Conservation (phyloP, 2,888 invertebrate species). For the Scaptomyza tumidula region DNA sequence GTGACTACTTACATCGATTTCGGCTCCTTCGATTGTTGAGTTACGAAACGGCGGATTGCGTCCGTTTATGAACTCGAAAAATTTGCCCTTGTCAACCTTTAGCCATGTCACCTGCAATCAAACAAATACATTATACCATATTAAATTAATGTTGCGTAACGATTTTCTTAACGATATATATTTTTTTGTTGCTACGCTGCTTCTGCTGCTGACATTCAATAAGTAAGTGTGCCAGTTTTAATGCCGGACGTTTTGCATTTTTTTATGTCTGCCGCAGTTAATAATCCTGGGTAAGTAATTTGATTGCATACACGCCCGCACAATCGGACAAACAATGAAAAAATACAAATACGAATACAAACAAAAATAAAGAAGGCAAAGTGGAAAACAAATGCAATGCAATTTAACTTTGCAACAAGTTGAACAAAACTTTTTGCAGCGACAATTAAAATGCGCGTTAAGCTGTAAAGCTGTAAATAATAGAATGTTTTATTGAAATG, state of each 20-base stretch:
- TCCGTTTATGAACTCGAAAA: slow-evolving; percentile 92
- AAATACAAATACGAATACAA: slow-evolving; percentile 1
- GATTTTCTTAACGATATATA: neutral
- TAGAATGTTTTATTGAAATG: slow-evolving; percentile 69
- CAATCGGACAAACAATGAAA: slow-evolving; percentile 5
- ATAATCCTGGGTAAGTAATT: slow-evolving; percentile 17
- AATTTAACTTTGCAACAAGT: slow-evolving; percentile 75
- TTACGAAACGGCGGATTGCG: slow-evolving; percentile 90
- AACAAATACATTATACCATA: slow-evolving; percentile 36
- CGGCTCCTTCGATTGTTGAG: slow-evolving; percentile 89
- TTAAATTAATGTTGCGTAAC: slow-evolving; percentile 39
- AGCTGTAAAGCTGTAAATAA: slow-evolving; percentile 72
- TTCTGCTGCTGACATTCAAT: slow-evolving; percentile 71
- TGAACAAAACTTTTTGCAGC: slow-evolving; percentile 50
- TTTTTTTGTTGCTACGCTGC: slow-evolving; percentile 24
- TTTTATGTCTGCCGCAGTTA: slow-evolving; percentile 1
- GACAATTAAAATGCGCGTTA: slow-evolving; percentile 71
- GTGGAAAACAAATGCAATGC: slow-evolving; percentile 38
- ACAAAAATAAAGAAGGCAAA: neutral
- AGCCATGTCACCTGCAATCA: slow-evolving; percentile 84
- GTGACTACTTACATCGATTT: slow-evolving; percentile 90
- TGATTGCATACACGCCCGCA: slow-evolving; percentile 15
- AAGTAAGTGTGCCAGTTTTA: slow-evolving; percentile 56
- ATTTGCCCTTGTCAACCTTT: slow-evolving; percentile 87
- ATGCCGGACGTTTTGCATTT: slow-evolving; percentile 19